Conservation (phyloP, 92 coral and sea anemone species). For the Zoanthus sansibaricus region DNA sequence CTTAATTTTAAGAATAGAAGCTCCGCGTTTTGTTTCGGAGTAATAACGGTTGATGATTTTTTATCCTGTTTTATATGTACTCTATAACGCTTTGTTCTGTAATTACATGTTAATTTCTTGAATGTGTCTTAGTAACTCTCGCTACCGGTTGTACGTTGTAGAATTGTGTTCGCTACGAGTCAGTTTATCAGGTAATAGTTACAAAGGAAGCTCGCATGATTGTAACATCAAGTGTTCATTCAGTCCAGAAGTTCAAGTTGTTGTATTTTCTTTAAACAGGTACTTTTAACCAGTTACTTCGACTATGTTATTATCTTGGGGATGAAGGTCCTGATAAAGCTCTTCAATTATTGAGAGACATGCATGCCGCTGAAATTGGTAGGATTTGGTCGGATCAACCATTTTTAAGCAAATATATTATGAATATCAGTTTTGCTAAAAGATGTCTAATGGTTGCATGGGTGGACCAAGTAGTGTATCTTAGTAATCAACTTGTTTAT, state of each 20-base stretch:
- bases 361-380: constrained; percentile 41
- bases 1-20: too few species aligned
- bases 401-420: background rate
- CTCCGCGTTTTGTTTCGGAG: too few species aligned
- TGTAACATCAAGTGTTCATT: background rate
- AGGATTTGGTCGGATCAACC: background rate
- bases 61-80: too few species aligned
- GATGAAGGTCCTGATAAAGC: constrained; percentile 32
- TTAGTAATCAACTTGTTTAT: too few species aligned
- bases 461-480: too few species aligned
- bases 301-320: constrained; percentile 35
- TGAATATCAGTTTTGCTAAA: background rate
- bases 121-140: too few species aligned
- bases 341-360: constrained; percentile 32
- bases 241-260: background rate
- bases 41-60: too few species aligned
- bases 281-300: constrained; percentile 35
- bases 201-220: background rate
- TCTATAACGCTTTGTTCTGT: too few species aligned
- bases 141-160: too few species aligned
- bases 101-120: too few species aligned
- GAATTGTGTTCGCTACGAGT: background rate
- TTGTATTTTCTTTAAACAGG: background rate
- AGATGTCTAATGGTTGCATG: too few species aligned
- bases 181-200: background rate